Conservation (phyloP, 1,140 invertebrate genomes). For the Doryteuthis pealeii region DNA sequence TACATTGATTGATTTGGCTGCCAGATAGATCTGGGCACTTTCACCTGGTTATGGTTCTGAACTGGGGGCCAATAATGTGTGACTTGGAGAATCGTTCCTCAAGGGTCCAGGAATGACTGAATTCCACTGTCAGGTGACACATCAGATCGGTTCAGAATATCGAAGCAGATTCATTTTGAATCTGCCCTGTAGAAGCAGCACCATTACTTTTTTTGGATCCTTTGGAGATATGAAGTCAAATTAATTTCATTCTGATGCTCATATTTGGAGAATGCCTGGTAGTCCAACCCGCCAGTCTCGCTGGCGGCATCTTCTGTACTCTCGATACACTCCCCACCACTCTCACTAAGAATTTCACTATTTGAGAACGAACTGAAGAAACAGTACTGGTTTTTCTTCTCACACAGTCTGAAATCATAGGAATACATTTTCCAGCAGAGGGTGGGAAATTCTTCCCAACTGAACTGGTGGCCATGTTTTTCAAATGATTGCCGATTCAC, state of each 20-base stretch:
- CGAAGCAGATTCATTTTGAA: slow-evolving; percentile 2
- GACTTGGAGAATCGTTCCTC: slow-evolving; percentile 44
- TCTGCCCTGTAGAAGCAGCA: neutral
- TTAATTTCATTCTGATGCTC: slow-evolving; percentile 1
- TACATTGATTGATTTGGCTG: neutral
- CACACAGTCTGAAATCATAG: slow-evolving; percentile 2
- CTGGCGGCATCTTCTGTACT: neutral
- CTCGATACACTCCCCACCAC: slow-evolving; percentile 5
- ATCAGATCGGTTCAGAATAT: slow-evolving; percentile 65
- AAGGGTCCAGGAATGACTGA: slow-evolving; percentile 79
- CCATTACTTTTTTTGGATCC: neutral
- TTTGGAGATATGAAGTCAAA: neutral
- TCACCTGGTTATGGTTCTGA: neutral
- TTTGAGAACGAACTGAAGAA: neutral
- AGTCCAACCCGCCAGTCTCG: neutral
- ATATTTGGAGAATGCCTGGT: slow-evolving; percentile 1
- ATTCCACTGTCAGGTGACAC: slow-evolving; percentile 91
- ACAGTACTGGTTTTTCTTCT: neutral
- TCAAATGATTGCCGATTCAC: neutral
- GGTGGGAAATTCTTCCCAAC: neutral
- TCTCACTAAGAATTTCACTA: neutral
- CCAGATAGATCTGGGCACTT: neutral
- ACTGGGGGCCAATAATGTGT: neutral
- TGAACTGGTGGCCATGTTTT: slow-evolving; percentile 1
- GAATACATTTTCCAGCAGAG: slow-evolving; percentile 10